Evolutionary conservation across 2,888 invertebrate species (phyloP).

Genomic region (Theretra japonica): DNA sequence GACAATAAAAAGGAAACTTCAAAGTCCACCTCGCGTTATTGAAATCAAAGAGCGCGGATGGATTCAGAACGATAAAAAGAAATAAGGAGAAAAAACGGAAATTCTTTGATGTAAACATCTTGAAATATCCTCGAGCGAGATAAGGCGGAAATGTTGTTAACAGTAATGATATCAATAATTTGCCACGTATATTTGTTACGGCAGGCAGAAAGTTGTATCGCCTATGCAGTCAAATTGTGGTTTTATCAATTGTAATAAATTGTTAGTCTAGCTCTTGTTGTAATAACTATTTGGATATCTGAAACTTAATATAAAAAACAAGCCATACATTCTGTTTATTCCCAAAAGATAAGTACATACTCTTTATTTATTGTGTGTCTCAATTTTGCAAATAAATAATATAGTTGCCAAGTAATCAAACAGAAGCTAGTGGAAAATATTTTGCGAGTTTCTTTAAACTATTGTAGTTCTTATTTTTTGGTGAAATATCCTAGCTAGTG

Average conservation of each 20-base stretch:
- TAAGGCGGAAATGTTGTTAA: slow-evolving; percentile 40
- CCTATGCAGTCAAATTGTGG: background rate
- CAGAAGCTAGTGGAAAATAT: slow-evolving; percentile 31
- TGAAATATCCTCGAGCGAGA: slow-evolving; percentile 36
- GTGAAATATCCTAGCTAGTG: background rate
- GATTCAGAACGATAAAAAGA: slow-evolving; percentile 29
- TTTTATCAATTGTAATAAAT: no score
- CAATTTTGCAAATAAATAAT: background rate
- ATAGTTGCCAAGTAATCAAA: slow-evolving; percentile 21
- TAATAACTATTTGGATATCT: background rate
- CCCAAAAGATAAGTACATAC: background rate
- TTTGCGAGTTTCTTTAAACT: slow-evolving; percentile 27
- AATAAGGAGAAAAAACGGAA: slow-evolving; percentile 34
- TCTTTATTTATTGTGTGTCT: background rate
- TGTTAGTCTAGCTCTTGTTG: no score
- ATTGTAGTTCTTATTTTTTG: slow-evolving; percentile 7
- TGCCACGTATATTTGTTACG: slow-evolving; percentile 22
- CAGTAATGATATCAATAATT: slow-evolving; percentile 47
- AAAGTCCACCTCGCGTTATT: slow-evolving; percentile 21
- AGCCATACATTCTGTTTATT: background rate
- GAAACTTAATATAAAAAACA: background rate
- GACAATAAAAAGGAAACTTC: slow-evolving; percentile 16
- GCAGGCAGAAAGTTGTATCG: background rate
- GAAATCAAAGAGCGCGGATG: slow-evolving; percentile 17
- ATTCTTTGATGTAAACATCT: slow-evolving; percentile 41